Base-by-base conservation (phyloP, 2,113 vertebrate genomes). In the Stercorarius parasiticus region DNA sequence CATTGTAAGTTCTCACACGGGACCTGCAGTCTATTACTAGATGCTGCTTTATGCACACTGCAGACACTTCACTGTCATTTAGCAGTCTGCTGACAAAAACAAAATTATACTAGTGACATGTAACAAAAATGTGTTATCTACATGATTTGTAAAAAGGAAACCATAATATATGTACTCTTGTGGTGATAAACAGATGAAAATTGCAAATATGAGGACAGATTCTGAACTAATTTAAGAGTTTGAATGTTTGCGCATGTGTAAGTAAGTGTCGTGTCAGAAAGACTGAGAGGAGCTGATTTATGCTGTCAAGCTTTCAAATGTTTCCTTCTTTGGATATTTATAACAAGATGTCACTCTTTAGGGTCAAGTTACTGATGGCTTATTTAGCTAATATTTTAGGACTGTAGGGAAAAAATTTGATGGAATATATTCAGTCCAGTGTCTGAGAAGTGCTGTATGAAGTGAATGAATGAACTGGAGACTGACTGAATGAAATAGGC, bases 61-160 rank as follows among this genome's bases (percentile, higher is more conserved):
- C 55, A 95, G 92, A 86, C 72, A 59, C 78, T 85, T 95, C 88
- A 52, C 90, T 93, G 96, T 94, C 97, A 94, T 64, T 76, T 83
- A 97, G 56, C 43, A 80, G 91, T 65, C 83, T 96, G 90, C 89
- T 91, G 95, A 96, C 91, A 97, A 89, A 93, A 95, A 72, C 73
- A 94, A 97, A 96, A 96, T 77, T 94, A 93, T 52, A 66, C 86
- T 61, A 81, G 58, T 73, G 86, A 94, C 73, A 96, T 11, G n/a
- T 76, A 97, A 93, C 21, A 78, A 92, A 96, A 97, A 97, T 42
- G 62, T 94, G 88, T 52, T 90, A 97, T 52, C 55, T 65, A 93
- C 92, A 91, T 47, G 77, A 93, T 80, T 64, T 89, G 82, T 82
- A 79, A 96, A 98, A 97, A 78, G 17, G 8, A 94, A 81, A 82